These are phyloP conservation scores for Megaceryle maxima DNA, from an alignment of 2,113 vertebrate genomes.

Conservation along the genomic window DNA sequence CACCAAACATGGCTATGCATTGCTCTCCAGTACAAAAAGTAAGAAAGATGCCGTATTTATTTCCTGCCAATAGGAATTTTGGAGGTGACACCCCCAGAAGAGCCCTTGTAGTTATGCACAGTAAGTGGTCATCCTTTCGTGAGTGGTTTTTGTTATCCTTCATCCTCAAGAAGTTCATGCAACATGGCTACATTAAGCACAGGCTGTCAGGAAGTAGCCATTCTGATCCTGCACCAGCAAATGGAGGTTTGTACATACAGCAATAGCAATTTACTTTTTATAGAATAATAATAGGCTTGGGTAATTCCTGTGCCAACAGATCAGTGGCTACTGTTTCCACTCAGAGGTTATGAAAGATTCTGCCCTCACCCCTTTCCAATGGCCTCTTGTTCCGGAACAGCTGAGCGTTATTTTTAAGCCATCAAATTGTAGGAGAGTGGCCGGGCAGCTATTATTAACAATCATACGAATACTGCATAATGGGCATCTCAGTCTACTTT, in stretches of 20 bases:
- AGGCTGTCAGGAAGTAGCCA: not conserved
- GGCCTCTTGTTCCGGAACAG: conserved; percentile 55
- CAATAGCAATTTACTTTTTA: conserved; percentile 63
- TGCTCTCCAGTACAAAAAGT: not conserved
- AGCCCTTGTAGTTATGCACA: not conserved
- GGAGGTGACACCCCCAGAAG: not conserved
- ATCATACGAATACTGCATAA: conserved; percentile 44
- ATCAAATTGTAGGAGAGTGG: conserved; percentile 51
- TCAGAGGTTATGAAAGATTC: conserved; percentile 37
- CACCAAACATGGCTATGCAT: not conserved
- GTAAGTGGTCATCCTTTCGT: not conserved
- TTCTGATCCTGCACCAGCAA: not conserved
- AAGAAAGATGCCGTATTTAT: not conserved
- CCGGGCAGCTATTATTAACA: conserved; percentile 59
- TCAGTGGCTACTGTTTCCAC: conserved; percentile 48
- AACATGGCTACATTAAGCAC: not conserved
- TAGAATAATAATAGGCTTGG: conserved; percentile 65
- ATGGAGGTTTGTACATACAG: conserved; percentile 11
- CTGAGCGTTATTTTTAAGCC: conserved; percentile 61
- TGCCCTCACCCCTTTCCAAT: conserved; percentile 46
- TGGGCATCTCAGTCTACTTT: conserved; percentile 7
- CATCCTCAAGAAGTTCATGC: not conserved
- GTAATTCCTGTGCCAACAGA: conserved; percentile 56
- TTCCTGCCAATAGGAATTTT: not conserved
- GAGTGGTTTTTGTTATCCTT: not conserved